These are phyloP conservation scores for Thamnaconus septentrionalis DNA, from an alignment of 2,113 vertebrate species.

Conservation along the genomic window DNA sequence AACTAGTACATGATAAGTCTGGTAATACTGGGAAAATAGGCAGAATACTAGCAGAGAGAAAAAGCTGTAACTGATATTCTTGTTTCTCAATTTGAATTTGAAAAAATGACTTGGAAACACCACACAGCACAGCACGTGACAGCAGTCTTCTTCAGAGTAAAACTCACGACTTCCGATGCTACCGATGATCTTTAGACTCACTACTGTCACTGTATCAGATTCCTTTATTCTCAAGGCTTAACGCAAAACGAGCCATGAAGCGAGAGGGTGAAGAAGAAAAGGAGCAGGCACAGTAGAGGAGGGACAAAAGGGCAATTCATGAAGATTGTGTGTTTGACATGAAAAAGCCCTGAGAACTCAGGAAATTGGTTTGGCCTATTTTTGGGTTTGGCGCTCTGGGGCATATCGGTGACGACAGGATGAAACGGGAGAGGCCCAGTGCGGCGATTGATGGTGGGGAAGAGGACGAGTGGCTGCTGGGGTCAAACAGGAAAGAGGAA, in stretches of 20 bases:
- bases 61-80: too few species aligned
- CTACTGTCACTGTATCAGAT: slow-evolving; percentile 3
- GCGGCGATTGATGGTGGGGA: slow-evolving; percentile 13
- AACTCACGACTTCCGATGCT: slow-evolving; percentile 16
- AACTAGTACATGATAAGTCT: too few species aligned
- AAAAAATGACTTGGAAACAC: too few species aligned
- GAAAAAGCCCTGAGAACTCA: slow-evolving; percentile 46
- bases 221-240: too few species aligned
- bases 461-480: slow-evolving; percentile 27
- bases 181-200: slow-evolving; percentile 25
- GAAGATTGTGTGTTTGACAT: slow-evolving; percentile 42
- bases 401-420: slow-evolving; percentile 59
- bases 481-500: slow-evolving; percentile 39
- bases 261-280: neutral
- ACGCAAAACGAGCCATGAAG: neutral
- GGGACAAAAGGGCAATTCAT: slow-evolving; percentile 18
- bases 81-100: too few species aligned
- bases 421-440: slow-evolving; percentile 60
- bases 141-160: slow-evolving; percentile 20
- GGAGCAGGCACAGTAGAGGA: slow-evolving; percentile 15
- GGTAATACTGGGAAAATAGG: neutral
- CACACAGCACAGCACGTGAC: neutral
- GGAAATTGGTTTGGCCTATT: slow-evolving; percentile 54
- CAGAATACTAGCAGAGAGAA: neutral
- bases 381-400: slow-evolving; percentile 43